These are phyloP conservation scores for Coryphaenoides rupestris DNA, from an alignment of 2,113 vertebrate genomes.

Conservation along the genomic window DNA sequence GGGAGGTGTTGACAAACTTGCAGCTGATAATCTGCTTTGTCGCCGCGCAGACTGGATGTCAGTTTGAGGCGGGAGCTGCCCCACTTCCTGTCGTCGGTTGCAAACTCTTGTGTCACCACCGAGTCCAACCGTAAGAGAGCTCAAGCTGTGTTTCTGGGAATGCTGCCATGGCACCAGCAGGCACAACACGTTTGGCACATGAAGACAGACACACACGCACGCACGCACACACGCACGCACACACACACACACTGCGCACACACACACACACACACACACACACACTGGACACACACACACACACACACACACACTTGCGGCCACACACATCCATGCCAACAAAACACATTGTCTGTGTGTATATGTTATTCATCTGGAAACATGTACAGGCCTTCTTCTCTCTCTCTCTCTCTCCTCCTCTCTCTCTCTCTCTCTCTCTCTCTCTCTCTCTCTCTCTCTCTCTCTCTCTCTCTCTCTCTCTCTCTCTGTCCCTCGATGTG, in stretches of 20 bases:
- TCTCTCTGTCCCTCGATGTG: not conserved
- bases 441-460: not conserved
- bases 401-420: not conserved
- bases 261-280: slow-evolving; percentile 8
- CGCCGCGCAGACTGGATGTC: slow-evolving; percentile 52
- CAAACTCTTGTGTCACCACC: slow-evolving; percentile 66
- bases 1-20: slow-evolving; percentile 47
- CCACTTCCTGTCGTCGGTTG: slow-evolving; percentile 69
- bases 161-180: slow-evolving; percentile 62
- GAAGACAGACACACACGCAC: slow-evolving; percentile 31
- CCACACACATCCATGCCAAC: not conserved
- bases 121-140: slow-evolving; percentile 64
- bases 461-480: slow-evolving; percentile 3
- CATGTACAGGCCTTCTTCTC: not conserved
- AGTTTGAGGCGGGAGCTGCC: slow-evolving; percentile 62
- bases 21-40: slow-evolving; percentile 62
- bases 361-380: no score
- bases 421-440: not conserved
- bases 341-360: no score
- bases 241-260: no score
- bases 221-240: slow-evolving; percentile 10
- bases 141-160: slow-evolving; percentile 75
- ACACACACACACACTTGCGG: not conserved
- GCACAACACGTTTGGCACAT: slow-evolving; percentile 39
- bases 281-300: slow-evolving; percentile 5